Conservation (phyloP, 2,888 invertebrate genomes). For the Microdon myrmicae region DNA sequence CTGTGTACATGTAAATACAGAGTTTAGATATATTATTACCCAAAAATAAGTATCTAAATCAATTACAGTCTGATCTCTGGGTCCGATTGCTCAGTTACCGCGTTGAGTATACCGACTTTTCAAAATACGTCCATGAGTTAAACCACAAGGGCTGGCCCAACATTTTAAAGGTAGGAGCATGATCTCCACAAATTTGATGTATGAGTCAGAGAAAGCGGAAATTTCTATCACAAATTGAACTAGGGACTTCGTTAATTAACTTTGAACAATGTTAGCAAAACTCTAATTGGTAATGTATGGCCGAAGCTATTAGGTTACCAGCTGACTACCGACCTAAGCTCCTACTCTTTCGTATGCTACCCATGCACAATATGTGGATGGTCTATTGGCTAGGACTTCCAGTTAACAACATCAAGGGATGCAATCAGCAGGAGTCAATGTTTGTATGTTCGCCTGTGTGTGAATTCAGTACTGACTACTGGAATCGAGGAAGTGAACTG, state of each 20-base stretch:
- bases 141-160: no score
- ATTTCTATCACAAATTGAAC: slow-evolving; percentile 15
- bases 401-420: slow-evolving; percentile 19
- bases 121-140: no score
- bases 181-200: no score
- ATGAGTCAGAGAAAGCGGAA: not conserved
- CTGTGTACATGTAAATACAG: no score
- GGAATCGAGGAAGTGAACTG: slow-evolving; percentile 2
- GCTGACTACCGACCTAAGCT: slow-evolving; percentile 5
- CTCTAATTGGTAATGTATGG: slow-evolving; percentile 33
- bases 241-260: slow-evolving; percentile 25
- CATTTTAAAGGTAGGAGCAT: no score
- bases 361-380: not conserved
- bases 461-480: not conserved
- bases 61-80: no score
- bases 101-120: no score
- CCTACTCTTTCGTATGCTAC: slow-evolving; percentile 1
- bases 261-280: slow-evolving; percentile 31
- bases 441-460: not conserved
- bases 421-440: slow-evolving; percentile 14
- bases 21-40: no score
- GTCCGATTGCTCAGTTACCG: no score
- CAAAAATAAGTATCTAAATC: no score
- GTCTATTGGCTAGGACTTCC: slow-evolving; percentile 13
- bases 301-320: slow-evolving; percentile 19